Evolutionary conservation across 1,140 invertebrate species (phyloP).

Genomic region (Drosophila orosa): DNA sequence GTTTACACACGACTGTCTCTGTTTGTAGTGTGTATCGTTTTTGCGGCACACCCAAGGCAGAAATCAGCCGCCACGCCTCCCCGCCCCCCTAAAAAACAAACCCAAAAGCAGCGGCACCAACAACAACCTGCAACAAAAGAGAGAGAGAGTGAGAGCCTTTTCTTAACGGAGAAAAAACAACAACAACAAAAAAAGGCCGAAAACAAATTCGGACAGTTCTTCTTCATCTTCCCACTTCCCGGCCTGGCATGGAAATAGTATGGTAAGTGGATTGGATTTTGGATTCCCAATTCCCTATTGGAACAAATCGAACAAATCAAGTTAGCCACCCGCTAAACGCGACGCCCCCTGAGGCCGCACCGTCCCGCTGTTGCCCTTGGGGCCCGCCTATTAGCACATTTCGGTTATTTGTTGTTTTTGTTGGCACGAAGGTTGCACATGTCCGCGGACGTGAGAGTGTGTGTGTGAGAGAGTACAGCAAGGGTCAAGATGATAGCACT

Average conservation of each 20-base stretch:
- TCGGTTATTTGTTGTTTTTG: slow-evolving; percentile 43
- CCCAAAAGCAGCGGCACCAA: not conserved
- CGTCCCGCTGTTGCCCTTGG: slow-evolving; percentile 19
- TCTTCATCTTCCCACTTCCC: slow-evolving; percentile 23
- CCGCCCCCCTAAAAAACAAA: not conserved
- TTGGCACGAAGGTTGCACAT: slow-evolving; percentile 29
- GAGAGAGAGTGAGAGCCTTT: not conserved
- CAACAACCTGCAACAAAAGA: slow-evolving; percentile 15
- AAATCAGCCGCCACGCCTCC: slow-evolving; percentile 8
- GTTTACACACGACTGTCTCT: slow-evolving; percentile 38
- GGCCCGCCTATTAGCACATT: slow-evolving; percentile 35
- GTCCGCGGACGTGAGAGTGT: not conserved
- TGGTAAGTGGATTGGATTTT: slow-evolving; percentile 38
- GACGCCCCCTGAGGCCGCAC: not conserved
- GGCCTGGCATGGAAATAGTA: slow-evolving; percentile 41
- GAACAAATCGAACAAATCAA: slow-evolving; percentile 30
- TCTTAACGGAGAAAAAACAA: not conserved
- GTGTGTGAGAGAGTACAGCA: slow-evolving; percentile 8
- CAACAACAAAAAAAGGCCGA: not conserved
- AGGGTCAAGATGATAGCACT: slow-evolving; percentile 2
- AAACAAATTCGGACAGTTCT: slow-evolving; percentile 9
- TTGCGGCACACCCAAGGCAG: slow-evolving; percentile 41
- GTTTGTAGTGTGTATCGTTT: slow-evolving; percentile 24
- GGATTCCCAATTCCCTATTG: slow-evolving; percentile 5
- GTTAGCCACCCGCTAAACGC: slow-evolving; percentile 34